Evolutionary conservation across 2,888 invertebrate species (phyloP).

Genomic region (Lymantria monacha): DNA sequence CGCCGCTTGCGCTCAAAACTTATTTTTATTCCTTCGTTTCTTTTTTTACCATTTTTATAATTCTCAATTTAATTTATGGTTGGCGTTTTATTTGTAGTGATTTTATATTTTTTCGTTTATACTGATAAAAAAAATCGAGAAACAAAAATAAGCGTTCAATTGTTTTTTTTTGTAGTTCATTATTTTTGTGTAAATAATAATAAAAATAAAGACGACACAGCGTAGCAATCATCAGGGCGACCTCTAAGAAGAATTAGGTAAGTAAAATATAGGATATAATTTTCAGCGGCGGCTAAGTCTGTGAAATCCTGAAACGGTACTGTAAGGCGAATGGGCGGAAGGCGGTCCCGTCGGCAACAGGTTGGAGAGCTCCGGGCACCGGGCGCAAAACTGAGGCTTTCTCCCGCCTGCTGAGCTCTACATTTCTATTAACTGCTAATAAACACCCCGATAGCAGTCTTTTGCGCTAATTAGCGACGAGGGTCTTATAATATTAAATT

Average conservation of each 20-base stretch:
- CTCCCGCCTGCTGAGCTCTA: constrained; percentile 54
- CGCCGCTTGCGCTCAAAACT: constrained; percentile 63
- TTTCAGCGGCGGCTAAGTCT: constrained; percentile 20
- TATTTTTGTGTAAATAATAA: constrained; percentile 60
- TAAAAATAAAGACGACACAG: constrained; percentile 9
- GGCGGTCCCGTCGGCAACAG: constrained; percentile 80
- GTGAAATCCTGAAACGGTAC: constrained; percentile 27
- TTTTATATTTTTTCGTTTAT: constrained; percentile 54
- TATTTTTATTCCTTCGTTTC: constrained; percentile 53
- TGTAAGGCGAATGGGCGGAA: constrained; percentile 70
- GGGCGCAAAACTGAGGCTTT: constrained; percentile 42
- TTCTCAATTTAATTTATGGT: constrained; percentile 41
- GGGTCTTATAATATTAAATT: constrained; percentile 62
- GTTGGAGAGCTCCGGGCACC: constrained; percentile 55
- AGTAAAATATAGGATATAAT: constrained; percentile 17
- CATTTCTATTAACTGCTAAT: constrained; percentile 71
- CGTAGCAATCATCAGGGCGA: neutral
- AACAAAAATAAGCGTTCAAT: constrained; percentile 18
- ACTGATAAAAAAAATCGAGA: constrained; percentile 23
- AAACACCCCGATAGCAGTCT: constrained; percentile 60
- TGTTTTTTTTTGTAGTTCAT: constrained; percentile 52
- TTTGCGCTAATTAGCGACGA: constrained; percentile 59
- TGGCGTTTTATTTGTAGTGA: constrained; percentile 55
- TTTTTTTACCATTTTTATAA: constrained; percentile 46
- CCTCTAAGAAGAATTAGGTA: constrained; percentile 12